A percentile compares a stretch with the other conserved stretches of the same genome.
Conservation (phyloP, 2,888 invertebrate species). For the Pharmacophagus antenor region DNA sequence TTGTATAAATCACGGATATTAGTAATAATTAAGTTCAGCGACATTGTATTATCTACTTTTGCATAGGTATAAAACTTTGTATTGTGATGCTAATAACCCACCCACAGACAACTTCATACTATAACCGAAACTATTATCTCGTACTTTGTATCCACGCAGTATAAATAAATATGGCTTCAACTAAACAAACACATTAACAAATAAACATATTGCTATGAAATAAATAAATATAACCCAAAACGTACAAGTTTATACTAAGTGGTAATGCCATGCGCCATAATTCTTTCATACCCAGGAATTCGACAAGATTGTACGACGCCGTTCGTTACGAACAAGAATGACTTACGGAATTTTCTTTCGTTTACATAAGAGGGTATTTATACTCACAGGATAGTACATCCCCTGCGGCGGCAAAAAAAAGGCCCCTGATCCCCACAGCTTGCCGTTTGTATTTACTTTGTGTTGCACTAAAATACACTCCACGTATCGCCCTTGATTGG, state of each 20-base stretch:
- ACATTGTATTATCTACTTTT: constrained; percentile 25
- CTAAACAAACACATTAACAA: constrained; percentile 1
- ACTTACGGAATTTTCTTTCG: constrained; percentile 14
- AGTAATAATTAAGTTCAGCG: constrained; percentile 18
- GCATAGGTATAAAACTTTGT: constrained; percentile 28
- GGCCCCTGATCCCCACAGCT: constrained; percentile 98
- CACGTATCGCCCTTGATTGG: constrained; percentile 69
- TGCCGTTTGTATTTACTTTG: constrained; percentile 88
- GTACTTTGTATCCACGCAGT: constrained; percentile 1
- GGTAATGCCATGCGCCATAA: constrained; percentile 57
- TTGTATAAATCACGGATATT: neutral
- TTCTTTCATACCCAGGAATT: constrained; percentile 32
- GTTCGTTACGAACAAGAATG: constrained; percentile 12
- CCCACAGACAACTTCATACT: constrained; percentile 28
- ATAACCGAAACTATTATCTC: constrained; percentile 22
- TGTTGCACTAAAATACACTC: constrained; percentile 81
- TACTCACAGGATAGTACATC: constrained; percentile 97
- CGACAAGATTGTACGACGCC: constrained; percentile 20
- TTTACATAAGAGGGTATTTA: constrained; percentile 36
- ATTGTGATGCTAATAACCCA: constrained; percentile 29
- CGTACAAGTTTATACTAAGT: constrained; percentile 14
- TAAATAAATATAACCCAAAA: neutral
- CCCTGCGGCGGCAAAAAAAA: constrained; percentile 98
- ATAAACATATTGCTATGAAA: constrained; percentile 8
- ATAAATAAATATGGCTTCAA: constrained; percentile 5